phyloP scores from a whole-genome alignment of 1,140 invertebrate species.

The Apis dorsata region DNA sequence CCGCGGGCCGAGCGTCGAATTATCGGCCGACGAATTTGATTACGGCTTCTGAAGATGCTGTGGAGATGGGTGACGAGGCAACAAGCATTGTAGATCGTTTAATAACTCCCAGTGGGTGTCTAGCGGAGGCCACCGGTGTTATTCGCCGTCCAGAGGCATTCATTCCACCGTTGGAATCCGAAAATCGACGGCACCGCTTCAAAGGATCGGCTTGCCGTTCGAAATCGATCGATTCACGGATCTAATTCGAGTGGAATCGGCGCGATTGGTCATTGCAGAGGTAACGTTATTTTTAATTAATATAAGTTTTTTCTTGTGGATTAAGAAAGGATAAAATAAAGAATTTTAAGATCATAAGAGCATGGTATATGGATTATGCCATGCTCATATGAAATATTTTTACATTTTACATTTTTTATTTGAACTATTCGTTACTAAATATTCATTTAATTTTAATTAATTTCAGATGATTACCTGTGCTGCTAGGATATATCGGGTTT shows the following conservation, averaged over 20 bases:
- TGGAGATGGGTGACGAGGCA: constrained; percentile 67
- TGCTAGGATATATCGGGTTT: too few relatives aligned
- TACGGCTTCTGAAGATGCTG: constrained; percentile 67
- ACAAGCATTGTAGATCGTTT: constrained; percentile 68
- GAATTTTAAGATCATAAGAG: too few relatives aligned
- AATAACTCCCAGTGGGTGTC: constrained; percentile 69
- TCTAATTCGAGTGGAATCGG: constrained; percentile 39
- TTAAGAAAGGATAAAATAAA: too few relatives aligned
- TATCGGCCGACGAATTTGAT: constrained; percentile 66
- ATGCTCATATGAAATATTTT: too few relatives aligned
- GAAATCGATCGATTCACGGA: constrained; percentile 26
- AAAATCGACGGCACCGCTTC: constrained; percentile 52
- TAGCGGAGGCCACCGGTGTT: constrained; percentile 67
- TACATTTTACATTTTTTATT: too few relatives aligned
- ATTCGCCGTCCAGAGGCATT: constrained; percentile 55
- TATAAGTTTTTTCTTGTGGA: not conserved
- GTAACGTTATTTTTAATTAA: constrained; percentile 19
- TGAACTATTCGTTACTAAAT: too few relatives aligned
- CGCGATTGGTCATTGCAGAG: not conserved
- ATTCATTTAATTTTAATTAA: too few relatives aligned
- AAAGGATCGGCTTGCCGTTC: constrained; percentile 44
- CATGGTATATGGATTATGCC: too few relatives aligned
- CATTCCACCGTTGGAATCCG: constrained; percentile 51
- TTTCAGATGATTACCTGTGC: too few relatives aligned
- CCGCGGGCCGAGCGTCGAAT: constrained; percentile 48